Percentiles rank a stretch among this genome's conserved stretches.
Evolutionary conservation across 2,113 vertebrate genomes (phyloP).

Genomic region (Aptenodytes patagonicus): DNA sequence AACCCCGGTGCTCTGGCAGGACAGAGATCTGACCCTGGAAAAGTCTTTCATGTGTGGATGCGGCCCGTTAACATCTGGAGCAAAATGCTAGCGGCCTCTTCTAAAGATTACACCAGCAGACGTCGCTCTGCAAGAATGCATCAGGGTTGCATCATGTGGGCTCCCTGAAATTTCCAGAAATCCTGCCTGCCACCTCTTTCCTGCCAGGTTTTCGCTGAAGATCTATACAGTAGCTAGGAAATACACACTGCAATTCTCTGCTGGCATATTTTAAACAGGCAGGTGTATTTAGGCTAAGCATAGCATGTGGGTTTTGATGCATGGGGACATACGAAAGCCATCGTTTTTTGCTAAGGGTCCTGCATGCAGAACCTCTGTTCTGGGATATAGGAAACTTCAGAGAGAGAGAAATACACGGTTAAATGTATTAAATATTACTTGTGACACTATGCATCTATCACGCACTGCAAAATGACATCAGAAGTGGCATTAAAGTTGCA

Average conservation of each 20-base stretch:
- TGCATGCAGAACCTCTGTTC: not conserved
- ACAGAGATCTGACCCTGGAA: not conserved
- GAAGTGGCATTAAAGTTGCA: not conserved
- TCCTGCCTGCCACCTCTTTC: not conserved
- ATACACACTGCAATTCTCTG: not conserved
- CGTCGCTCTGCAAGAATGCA: not conserved
- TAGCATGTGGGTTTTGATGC: not conserved
- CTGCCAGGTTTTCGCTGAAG: not conserved
- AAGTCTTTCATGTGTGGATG: not conserved
- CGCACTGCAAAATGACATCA: not conserved
- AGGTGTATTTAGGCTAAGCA: not conserved
- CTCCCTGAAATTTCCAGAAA: not conserved
- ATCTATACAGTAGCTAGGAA: not conserved
- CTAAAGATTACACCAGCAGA: not conserved
- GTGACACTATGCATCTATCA: not conserved
- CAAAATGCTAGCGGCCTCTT: not conserved
- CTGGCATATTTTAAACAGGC: not conserved
- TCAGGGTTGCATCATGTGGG: conserved; percentile 49
- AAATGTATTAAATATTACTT: rapidly evolving
- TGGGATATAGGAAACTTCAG: not conserved
- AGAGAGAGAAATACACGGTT: not conserved
- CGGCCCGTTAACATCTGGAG: not conserved
- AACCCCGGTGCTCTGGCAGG: not conserved
- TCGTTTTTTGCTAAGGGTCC: not conserved
- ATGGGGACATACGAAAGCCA: rapidly evolving